phyloP scores from a whole-genome alignment of 2,113 vertebrate genomes.

The Vicugna pacos region DNA sequence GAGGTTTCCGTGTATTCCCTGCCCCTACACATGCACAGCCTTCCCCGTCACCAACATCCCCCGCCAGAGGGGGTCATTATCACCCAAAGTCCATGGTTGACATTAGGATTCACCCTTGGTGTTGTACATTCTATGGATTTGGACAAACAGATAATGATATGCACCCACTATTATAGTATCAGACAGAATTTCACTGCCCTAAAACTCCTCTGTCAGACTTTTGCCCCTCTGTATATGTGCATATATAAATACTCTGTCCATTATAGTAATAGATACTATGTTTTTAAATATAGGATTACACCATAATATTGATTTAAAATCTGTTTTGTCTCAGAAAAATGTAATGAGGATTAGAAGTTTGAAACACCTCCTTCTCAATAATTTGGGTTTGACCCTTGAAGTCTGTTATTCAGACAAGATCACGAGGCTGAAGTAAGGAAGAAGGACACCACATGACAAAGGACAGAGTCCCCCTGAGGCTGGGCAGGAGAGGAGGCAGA shows the following conservation, averaged over 20 bases:
- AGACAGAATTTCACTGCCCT: background rate
- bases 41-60: background rate
- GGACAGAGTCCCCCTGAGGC: background rate
- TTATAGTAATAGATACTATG: background rate
- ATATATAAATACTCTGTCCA: background rate
- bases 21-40: background rate
- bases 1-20: background rate
- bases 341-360: background rate
- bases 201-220: background rate
- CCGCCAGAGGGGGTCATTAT: background rate
- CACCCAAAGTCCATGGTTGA: background rate
- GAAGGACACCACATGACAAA: background rate
- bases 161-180: background rate
- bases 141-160: background rate
- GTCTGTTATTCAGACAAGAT: background rate
- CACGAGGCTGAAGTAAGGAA: background rate
- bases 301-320: background rate
- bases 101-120: background rate
- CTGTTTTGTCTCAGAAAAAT: background rate
- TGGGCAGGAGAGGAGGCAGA: background rate
- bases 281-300: background rate
- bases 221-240: background rate
- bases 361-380: background rate
- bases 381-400: background rate
- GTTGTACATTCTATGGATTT: rapidly evolving